These are phyloP conservation scores for Saccostrea echinata DNA, from an alignment of 1,140 invertebrate species.

Conservation along the genomic window DNA sequence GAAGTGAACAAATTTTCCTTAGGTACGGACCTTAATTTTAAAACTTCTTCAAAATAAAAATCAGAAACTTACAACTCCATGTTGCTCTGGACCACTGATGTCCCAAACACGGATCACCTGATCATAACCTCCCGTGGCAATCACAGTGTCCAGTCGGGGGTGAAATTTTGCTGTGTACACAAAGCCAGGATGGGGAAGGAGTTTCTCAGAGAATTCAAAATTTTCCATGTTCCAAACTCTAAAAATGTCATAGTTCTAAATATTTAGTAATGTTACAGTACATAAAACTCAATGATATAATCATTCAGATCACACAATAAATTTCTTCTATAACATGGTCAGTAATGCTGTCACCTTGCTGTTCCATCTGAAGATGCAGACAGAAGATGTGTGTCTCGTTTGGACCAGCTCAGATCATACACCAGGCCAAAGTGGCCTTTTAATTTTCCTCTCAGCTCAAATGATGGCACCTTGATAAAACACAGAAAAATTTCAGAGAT, in stretches of 20 bases:
- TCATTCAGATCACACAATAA: too few species aligned
- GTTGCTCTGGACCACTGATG: slow-evolving; percentile 66
- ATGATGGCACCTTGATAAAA: slow-evolving; percentile 75
- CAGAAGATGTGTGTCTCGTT: slow-evolving; percentile 82
- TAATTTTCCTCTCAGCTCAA: slow-evolving; percentile 71
- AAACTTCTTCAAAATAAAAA: neutral
- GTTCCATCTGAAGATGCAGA: slow-evolving; percentile 86
- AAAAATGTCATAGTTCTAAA: slow-evolving; percentile 2
- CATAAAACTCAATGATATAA: too few species aligned
- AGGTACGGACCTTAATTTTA: neutral
- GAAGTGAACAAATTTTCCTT: neutral
- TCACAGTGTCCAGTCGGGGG: slow-evolving; percentile 76
- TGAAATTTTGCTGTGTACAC: slow-evolving; percentile 85
- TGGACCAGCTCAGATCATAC: slow-evolving; percentile 85
- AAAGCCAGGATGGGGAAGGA: slow-evolving; percentile 85
- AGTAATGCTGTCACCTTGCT: slow-evolving; percentile 68
- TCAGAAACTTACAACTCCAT: slow-evolving; percentile 65
- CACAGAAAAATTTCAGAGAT: neutral
- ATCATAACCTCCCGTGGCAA: slow-evolving; percentile 85
- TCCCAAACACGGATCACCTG: slow-evolving; percentile 84
- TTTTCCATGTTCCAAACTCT: slow-evolving; percentile 83
- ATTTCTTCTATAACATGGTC: too few species aligned
- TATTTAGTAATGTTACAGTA: neutral
- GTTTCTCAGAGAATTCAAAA: slow-evolving; percentile 78
- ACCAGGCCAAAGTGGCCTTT: slow-evolving; percentile 84